Conservation (phyloP, 2,888 invertebrate species). For the Dyspetes luteomarginatus region DNA sequence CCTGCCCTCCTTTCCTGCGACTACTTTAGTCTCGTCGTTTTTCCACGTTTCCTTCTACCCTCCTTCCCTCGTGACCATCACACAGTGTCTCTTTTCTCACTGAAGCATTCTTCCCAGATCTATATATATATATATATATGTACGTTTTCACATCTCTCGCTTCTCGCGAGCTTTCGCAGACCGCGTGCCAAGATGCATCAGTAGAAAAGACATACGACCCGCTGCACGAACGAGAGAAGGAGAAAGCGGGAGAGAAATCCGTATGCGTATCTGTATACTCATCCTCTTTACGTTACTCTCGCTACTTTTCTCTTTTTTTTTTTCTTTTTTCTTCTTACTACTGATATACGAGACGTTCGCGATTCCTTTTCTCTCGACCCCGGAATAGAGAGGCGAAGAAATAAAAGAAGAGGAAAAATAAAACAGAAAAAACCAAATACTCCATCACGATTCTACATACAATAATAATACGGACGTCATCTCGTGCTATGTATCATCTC, state of each 20-base stretch:
- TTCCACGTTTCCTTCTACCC: constrained; percentile 5
- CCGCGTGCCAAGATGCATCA: constrained; percentile 65
- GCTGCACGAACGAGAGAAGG: neutral
- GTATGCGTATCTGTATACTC: constrained; percentile 51
- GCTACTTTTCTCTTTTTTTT: constrained; percentile 19
- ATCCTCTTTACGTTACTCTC: constrained; percentile 53
- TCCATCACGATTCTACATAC: constrained; percentile 30
- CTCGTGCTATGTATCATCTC: neutral
- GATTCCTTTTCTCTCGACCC: constrained; percentile 35
- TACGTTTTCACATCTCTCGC: constrained; percentile 16
- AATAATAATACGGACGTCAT: constrained; percentile 42
- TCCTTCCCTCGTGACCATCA: neutral
- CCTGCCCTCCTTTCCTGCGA: neutral
- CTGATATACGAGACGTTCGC: constrained; percentile 49
- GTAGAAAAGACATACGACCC: constrained; percentile 63
- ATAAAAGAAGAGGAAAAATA: neutral
- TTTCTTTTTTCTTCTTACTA: constrained; percentile 23
- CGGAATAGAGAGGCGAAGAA: neutral
- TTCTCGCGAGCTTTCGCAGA: constrained; percentile 31
- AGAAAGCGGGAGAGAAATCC: neutral
- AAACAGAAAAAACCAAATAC: constrained; percentile 16
- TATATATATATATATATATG: too few relatives aligned
- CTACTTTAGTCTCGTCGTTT: constrained; percentile 21
- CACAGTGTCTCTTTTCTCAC: constrained; percentile 14
- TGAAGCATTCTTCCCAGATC: constrained; percentile 28